Conservation (phyloP, 2,797 vertebrate genomes). For the Nasua narica region DNA sequence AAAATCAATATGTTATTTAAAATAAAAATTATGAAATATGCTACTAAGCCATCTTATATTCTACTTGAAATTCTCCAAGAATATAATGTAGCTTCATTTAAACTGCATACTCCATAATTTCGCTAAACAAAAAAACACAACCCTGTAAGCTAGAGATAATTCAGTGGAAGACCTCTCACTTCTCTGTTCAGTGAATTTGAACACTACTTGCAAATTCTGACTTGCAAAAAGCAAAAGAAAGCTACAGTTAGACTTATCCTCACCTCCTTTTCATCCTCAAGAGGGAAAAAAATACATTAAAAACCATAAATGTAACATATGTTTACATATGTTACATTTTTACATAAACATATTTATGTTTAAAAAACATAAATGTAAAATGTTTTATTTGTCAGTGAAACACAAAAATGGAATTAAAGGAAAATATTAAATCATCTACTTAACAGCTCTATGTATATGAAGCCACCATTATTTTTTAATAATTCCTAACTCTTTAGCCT, state of each 20-base stretch:
- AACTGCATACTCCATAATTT: neutral
- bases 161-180: neutral
- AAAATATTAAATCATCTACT: constrained; percentile 6
- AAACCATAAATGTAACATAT: neutral
- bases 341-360: too few relatives aligned
- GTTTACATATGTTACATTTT: too few relatives aligned
- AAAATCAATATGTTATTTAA: constrained; percentile 15
- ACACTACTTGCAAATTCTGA: constrained; percentile 43
- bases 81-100: constrained; percentile 33
- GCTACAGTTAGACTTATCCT: neutral
- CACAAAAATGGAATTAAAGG: constrained; percentile 11
- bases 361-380: neutral
- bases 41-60: constrained; percentile 4
- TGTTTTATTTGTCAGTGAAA: neutral
- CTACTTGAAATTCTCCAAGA: constrained; percentile 28
- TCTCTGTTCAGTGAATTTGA: neutral
- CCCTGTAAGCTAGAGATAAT: neutral
- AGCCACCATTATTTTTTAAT: neutral
- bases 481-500: neutral
- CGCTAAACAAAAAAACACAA: neutral
- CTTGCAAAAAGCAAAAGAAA: constrained; percentile 39
- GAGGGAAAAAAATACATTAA: neutral
- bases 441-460: neutral
- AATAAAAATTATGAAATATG: constrained; percentile 3
- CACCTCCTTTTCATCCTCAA: neutral